These are phyloP conservation scores for Podotricha telesiphe DNA, from an alignment of 2,888 invertebrate species.

Conservation along the genomic window DNA sequence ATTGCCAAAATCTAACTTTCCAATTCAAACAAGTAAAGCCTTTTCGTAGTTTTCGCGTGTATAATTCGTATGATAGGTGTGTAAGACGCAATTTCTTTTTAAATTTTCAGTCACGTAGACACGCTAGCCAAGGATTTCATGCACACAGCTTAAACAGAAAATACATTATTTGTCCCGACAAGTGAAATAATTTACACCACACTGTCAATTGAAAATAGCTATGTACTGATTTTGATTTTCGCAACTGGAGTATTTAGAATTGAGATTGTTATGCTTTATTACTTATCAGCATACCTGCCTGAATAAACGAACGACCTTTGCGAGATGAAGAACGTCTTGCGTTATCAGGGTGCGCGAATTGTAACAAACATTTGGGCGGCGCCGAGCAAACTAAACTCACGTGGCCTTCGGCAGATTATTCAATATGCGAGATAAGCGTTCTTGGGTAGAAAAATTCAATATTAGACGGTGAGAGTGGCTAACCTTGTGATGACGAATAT, in stretches of 20 bases:
- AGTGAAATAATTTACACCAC: constrained; percentile 32
- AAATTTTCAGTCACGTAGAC: constrained; percentile 50
- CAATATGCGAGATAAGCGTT: constrained; percentile 65
- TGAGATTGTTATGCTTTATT: constrained; percentile 6
- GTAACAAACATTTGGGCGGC: constrained; percentile 65
- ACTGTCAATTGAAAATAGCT: constrained; percentile 22
- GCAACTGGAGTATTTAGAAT: neutral
- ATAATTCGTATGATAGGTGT: constrained; percentile 29
- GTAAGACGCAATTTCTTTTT: constrained; percentile 46
- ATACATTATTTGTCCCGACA: constrained; percentile 27
- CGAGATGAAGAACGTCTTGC: constrained; percentile 44
- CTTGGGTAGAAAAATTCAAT: constrained; percentile 48
- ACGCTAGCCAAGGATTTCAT: constrained; percentile 30
- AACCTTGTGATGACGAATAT: constrained; percentile 52
- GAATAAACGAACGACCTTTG: constrained; percentile 58
- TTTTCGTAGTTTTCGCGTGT: neutral
- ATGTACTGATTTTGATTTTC: neutral
- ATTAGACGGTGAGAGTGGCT: constrained; percentile 53
- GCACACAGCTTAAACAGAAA: constrained; percentile 32
- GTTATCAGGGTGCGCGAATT: constrained; percentile 68
- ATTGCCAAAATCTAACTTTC: neutral
- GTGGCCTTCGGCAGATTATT: constrained; percentile 66
- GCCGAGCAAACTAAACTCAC: constrained; percentile 73
- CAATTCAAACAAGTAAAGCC: neutral
- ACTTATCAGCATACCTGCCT: constrained; percentile 39